phyloP scores from a whole-genome alignment of 2,797 vertebrate genomes.

The Tauraco hartlaubi region DNA sequence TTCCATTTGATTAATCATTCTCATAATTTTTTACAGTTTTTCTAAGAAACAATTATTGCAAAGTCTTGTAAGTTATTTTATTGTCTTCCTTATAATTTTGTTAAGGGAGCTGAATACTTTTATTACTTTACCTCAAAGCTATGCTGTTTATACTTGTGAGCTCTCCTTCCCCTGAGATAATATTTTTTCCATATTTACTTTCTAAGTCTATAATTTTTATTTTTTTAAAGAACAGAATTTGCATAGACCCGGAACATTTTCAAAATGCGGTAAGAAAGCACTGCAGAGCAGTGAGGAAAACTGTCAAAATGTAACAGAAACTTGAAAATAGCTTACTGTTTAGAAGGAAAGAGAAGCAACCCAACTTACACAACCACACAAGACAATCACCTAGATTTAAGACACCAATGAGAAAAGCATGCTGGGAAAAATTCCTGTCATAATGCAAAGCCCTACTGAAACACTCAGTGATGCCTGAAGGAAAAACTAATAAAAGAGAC shows the following conservation, averaged over 20 bases:
- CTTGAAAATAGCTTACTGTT: background rate
- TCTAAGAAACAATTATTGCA: background rate
- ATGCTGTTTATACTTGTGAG: background rate
- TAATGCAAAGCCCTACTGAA: background rate
- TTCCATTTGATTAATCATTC: background rate
- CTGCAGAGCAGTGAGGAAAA: background rate
- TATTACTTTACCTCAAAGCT: background rate
- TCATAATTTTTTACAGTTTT: background rate
- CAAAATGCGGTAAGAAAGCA: background rate
- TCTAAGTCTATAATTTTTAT: background rate
- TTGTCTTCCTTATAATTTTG: background rate
- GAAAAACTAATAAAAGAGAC: background rate
- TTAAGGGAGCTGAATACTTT: background rate
- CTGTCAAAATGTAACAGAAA: background rate
- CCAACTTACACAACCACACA: background rate
- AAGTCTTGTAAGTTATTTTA: background rate
- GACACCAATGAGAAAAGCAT: background rate
- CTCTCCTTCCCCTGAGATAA: background rate
- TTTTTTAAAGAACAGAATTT: background rate
- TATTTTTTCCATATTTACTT: background rate
- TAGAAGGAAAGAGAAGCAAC: background rate
- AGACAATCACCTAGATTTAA: background rate
- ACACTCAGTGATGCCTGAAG: background rate
- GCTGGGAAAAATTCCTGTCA: background rate
- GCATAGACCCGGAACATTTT: background rate